Evolutionary conservation across 2,888 invertebrate species (phyloP), one percentile per base, ranked within the genome.

Genomic region (Venusia cambrica): DNA sequence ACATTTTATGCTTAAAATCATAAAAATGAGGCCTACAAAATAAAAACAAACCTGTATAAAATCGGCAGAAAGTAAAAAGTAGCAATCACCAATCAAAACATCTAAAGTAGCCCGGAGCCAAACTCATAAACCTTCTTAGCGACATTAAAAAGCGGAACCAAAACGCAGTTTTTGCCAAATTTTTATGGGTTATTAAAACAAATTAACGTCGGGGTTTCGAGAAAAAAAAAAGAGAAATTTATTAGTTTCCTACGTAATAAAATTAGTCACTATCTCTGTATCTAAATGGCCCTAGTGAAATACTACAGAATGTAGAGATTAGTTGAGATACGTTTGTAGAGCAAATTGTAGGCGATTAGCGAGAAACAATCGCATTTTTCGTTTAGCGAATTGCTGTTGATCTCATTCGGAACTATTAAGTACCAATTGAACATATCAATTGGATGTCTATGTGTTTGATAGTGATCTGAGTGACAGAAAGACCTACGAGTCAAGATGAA

Each of bases 171-270:
- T 73, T 72, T 64, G 72, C 66, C 62, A 68, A 78, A 74, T 62
- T 68, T 73, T 77, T 77, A 79, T 70, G 71, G 73, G 62, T 73
- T 78, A 83, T 83, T 81, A 79, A 79, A 80, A 73, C 83, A 79
- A 83, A 84, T 84, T 80, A 80, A 63, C 46, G 65, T 54, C 46
- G 47, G 27, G 10, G 29, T 32, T 28, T 36, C 36, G 36, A 36
- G 24, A 40, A 55, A 65, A 70, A 75, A 76, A 65, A 55, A 30
- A 35, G 44, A 50, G 50, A 72, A 73, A 84, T 84, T 84, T 85
- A 84, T 84, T 74, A 67, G 72, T 73, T 77, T 73, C 78, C 77
- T 73, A 68, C 64, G 55, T 74, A 71, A 83, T 85, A 84, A 84
- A 85, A 75, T 72, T 69, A 62, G 68, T 56, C 47, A 58, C 49